These are phyloP conservation scores for Euzetes globulus DNA, from an alignment of 2,888 invertebrate species.

Conservation along the genomic window DNA sequence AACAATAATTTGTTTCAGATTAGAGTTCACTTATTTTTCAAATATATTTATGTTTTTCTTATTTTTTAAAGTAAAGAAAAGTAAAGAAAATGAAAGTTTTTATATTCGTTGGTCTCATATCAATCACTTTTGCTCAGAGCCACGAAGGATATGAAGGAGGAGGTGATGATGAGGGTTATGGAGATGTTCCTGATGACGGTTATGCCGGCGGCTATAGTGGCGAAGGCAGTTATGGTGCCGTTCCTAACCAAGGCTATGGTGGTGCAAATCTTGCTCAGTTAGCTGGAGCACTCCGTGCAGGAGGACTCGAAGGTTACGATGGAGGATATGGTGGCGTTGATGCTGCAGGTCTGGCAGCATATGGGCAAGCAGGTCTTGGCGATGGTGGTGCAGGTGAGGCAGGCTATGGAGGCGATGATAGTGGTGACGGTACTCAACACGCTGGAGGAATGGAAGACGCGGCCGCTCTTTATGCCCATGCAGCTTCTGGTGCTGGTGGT, in stretches of 20 bases:
- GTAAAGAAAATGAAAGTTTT: conserved; percentile 6
- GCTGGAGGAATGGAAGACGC: neutral
- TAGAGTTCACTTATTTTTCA: neutral
- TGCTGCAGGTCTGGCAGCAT: neutral
- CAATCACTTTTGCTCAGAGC: neutral
- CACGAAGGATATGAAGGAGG: conserved; percentile 1
- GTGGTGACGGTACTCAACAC: neutral
- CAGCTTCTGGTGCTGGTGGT: conserved; percentile 8
- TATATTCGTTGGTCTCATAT: neutral
- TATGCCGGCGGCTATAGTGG: neutral
- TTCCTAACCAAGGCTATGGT: neutral
- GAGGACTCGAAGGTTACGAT: neutral
- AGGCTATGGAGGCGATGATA: neutral
- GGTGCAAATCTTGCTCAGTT: neutral
- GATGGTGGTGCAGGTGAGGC: neutral
- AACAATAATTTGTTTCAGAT: neutral
- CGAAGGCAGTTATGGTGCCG: neutral
- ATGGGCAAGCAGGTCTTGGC: neutral
- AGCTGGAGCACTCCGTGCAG: neutral
- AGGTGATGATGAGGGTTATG: neutral
- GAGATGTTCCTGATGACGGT: neutral
- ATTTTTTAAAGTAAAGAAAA: neutral
- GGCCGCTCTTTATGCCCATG: neutral
- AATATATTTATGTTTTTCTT: neutral
- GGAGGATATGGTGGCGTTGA: neutral